Evolutionary conservation across 2,888 invertebrate species (phyloP).

Genomic region (Labia minor): DNA sequence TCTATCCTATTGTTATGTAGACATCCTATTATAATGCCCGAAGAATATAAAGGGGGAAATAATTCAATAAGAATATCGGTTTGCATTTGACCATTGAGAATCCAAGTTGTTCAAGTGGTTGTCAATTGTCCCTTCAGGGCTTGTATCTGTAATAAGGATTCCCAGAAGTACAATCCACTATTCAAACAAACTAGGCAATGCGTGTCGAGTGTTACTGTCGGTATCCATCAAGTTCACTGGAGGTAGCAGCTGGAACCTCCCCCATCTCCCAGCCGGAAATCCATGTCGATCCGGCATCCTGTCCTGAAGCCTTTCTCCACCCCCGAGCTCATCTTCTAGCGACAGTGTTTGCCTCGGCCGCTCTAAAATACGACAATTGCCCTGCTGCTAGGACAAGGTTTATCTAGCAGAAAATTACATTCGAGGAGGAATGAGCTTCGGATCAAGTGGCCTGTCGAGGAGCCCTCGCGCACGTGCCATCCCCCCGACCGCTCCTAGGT

Average conservation of each 20-base stretch:
- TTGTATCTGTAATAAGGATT: no score
- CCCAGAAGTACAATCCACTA: no score
- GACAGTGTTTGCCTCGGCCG: slow-evolving; percentile 4
- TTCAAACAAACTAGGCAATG: no score
- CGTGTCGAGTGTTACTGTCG: background rate
- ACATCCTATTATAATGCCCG: no score
- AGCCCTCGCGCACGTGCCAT: background rate
- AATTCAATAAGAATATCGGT: no score
- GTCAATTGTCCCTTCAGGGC: no score
- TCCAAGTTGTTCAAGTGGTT: no score
- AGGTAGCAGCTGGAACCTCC: background rate
- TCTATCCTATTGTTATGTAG: no score
- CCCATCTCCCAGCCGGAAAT: background rate
- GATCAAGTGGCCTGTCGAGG: background rate
- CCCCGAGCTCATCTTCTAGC: background rate
- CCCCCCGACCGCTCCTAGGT: background rate
- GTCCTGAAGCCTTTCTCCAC: background rate
- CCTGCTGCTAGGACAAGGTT: slow-evolving; percentile 16
- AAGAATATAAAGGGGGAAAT: no score
- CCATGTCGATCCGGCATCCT: slow-evolving; percentile 3
- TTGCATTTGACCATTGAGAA: no score
- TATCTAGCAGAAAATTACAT: slow-evolving; percentile 22
- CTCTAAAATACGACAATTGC: slow-evolving; percentile 13
- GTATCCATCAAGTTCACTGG: background rate
- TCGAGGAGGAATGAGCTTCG: slow-evolving; percentile 7